Evolutionary conservation across 2,888 invertebrate genomes (phyloP).

Genomic region (Nysson spinosus): DNA sequence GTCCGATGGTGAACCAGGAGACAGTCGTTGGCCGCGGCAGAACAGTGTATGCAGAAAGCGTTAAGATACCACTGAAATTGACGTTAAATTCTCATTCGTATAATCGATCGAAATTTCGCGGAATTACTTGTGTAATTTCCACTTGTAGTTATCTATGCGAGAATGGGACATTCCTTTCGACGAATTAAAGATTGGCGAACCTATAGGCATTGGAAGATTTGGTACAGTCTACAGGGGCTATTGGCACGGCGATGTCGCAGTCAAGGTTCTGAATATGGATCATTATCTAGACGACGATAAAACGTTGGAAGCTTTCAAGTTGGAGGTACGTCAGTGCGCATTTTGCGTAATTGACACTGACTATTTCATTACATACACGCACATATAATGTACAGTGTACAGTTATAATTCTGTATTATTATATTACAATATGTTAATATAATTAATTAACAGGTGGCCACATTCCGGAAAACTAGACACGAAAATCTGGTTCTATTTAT

Average conservation of each 20-base stretch:
- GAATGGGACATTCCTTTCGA: conserved; percentile 99
- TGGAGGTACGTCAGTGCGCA: conserved; percentile 82
- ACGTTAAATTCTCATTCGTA: background rate
- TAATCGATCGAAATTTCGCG: no score
- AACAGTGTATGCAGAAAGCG: conserved; percentile 87
- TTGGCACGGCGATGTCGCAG: conserved; percentile 99
- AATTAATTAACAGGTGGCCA: conserved; percentile 84
- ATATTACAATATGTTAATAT: conserved; percentile 2
- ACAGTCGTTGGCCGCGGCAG: conserved; percentile 86
- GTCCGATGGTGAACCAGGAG: conserved; percentile 80
- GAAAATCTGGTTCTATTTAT: conserved; percentile 99
- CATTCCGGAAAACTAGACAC: conserved; percentile 97
- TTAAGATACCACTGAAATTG: conserved; percentile 7
- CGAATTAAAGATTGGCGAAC: conserved; percentile 91
- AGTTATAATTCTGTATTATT: background rate
- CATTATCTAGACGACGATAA: conserved; percentile 91
- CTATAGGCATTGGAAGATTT: conserved; percentile 94
- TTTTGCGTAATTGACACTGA: background rate
- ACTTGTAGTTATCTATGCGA: conserved; percentile 85
- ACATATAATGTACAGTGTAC: conserved; percentile 1
- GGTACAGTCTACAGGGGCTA: conserved; percentile 96
- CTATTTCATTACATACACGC: conserved; percentile 7
- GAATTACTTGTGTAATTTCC: no score
- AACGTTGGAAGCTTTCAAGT: conserved; percentile 95
- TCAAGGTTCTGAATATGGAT: conserved; percentile 96